A percentile compares a stretch with the other conserved stretches of the same genome.
Evolutionary conservation across 1,140 invertebrate species (phyloP).

Genomic region (Zaprionus africanus): DNA sequence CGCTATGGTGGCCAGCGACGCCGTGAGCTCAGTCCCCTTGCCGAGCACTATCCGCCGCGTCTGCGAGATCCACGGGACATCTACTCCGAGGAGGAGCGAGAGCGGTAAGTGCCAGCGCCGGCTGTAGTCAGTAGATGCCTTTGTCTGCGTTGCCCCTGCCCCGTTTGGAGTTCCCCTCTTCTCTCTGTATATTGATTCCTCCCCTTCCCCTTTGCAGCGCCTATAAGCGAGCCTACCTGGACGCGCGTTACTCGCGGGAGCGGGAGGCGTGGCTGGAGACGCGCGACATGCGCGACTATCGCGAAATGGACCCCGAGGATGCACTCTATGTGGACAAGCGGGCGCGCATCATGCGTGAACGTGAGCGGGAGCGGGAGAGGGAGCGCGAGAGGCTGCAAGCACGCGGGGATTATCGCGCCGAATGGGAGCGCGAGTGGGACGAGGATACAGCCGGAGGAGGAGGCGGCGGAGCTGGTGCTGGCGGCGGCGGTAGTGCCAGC

Average conservation of each 20-base stretch:
- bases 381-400: conserved; percentile 62
- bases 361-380: conserved; percentile 64
- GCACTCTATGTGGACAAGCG: conserved; percentile 73
- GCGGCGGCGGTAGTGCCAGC: conserved; percentile 38
- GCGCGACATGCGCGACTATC: conserved; percentile 70
- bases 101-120: conserved; percentile 49
- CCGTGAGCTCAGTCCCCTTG: conserved; percentile 62
- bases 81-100: conserved; percentile 77
- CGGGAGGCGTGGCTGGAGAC: conserved; percentile 74
- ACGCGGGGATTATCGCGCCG: conserved; percentile 64
- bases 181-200: not conserved
- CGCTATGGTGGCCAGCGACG: conserved; percentile 65
- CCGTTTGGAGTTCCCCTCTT: too few relatives aligned
- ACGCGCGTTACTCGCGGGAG: conserved; percentile 67
- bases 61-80: conserved; percentile 71
- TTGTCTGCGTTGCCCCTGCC: too few relatives aligned
- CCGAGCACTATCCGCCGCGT: conserved; percentile 65
- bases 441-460: conserved; percentile 51
- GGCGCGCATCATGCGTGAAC: conserved; percentile 47
- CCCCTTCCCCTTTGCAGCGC: conserved; percentile 37
- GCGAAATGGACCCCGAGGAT: conserved; percentile 70
- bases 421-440: conserved; percentile 79
- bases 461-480: conserved; percentile 40
- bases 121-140: too few relatives aligned
- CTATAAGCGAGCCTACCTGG: conserved; percentile 71